Conservation (phyloP, 1,140 invertebrate species). For the Schlechtendalia chinensis region DNA sequence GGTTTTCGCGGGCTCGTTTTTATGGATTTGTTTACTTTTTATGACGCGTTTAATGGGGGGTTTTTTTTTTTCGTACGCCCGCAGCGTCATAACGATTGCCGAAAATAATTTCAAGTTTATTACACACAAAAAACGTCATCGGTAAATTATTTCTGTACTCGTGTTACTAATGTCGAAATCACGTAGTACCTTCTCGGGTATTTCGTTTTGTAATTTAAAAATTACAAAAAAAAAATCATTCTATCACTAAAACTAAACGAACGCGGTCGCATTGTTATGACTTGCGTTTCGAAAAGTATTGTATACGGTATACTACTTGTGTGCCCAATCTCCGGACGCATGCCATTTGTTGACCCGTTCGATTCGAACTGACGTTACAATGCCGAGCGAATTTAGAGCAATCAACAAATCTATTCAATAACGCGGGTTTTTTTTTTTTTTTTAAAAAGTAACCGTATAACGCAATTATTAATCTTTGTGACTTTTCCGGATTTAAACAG, state of each 20-base stretch:
- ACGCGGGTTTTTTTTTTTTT: background rate
- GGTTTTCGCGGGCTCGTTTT: background rate
- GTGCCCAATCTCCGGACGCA: too few species aligned
- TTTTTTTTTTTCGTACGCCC: background rate
- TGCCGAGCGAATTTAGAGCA: background rate
- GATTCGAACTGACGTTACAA: too few species aligned
- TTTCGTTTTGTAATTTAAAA: background rate
- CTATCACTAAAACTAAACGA: background rate
- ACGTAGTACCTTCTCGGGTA: background rate
- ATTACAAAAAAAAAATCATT: background rate
- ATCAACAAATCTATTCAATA: conserved; percentile 12
- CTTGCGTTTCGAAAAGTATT: too few species aligned
- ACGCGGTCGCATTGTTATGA: background rate
- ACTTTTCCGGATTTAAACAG: background rate
- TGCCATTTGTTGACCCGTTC: too few species aligned
- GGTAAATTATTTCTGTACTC: too few species aligned
- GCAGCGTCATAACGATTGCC: background rate
- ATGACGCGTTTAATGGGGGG: background rate
- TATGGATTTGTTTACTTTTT: conserved; percentile 33
- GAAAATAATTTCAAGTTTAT: conserved; percentile 23
- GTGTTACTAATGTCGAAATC: background rate
- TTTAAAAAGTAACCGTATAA: background rate
- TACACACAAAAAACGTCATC: background rate
- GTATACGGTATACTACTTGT: too few species aligned
- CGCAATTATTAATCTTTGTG: background rate